Base-by-base conservation (phyloP, 2,888 invertebrate species). In the Lasioglossum lativentre region DNA sequence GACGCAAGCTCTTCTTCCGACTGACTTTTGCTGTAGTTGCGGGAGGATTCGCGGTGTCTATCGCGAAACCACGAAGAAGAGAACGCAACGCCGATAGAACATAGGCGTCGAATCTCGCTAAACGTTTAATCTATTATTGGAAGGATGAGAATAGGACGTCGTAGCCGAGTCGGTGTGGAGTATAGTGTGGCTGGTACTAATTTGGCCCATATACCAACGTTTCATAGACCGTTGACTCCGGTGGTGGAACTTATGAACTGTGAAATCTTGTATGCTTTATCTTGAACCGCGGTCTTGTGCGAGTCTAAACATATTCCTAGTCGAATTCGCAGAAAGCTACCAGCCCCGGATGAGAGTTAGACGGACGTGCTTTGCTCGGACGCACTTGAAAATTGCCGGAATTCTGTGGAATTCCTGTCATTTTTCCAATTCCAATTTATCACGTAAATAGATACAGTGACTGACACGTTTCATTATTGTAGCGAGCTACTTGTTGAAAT, bases 111-210 rank as follows among this genome's bases (percentile, higher is more conserved):
- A 85, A 89, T 86, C 86, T 71, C 80, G 78, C 85, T 78, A 88
- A 89, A 89, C 89, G 88, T 89, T 89, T 89, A 88, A 89, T 89
- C 89, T 89, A 89, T 89, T 89, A 89, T 89, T 89, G 88, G 88
- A 89, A 88, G 83, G 89, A 88, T 89, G 88, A 89, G 89, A 89
- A 89, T 89, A 89, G 88, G 88, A 86, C 84, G 66, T 52, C 14
- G 82, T 80, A 66, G 63, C 75, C 52, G 70, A 77, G 77, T 78
- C 86, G 80, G 71, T 38, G 81, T 73, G 73, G 75, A 72, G 80
- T 71, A 80, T 75, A 77, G 77, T 63, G 72, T 40, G 73, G 66
- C 71, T 80, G 81, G 42, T 70, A 83, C 88, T 88, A 88, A 88
- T 87, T 87, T 84, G 86, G 88, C 87, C 86, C 88, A 87, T 88